Percentiles rank a stretch among this genome's conserved stretches.
phyloP scores from a whole-genome alignment of 2,888 invertebrate species.

The Ecliptopera silaceata region DNA sequence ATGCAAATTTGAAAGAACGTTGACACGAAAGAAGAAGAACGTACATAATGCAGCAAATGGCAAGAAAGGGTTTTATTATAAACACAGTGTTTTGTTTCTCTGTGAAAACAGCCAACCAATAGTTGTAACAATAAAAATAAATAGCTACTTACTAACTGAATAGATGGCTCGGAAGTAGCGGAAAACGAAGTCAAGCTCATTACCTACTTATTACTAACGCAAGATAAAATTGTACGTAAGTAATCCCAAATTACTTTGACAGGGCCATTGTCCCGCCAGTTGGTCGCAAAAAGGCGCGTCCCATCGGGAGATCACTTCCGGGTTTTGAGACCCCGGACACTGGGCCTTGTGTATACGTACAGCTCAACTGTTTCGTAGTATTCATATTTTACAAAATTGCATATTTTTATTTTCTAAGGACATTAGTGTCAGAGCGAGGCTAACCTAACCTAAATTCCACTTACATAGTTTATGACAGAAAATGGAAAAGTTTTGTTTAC shows the following conservation, averaged over 20 bases:
- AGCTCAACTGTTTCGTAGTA: not conserved
- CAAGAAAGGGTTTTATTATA: too few relatives aligned
- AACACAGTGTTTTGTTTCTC: not conserved
- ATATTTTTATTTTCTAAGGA: too few relatives aligned
- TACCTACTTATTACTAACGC: slow-evolving; percentile 8
- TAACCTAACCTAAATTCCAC: too few relatives aligned
- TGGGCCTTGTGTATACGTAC: slow-evolving; percentile 2
- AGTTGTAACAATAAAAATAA: too few relatives aligned
- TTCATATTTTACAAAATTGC: not conserved
- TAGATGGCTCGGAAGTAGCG: not conserved
- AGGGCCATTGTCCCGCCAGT: slow-evolving; percentile 22
- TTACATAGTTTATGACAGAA: too few relatives aligned
- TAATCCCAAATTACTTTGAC: slow-evolving; percentile 23
- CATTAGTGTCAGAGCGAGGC: too few relatives aligned
- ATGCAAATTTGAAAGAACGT: too few relatives aligned
- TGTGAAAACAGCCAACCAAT: not conserved
- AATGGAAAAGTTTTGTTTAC: too few relatives aligned
- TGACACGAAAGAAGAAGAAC: too few relatives aligned
- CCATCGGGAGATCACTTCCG: slow-evolving; percentile 14
- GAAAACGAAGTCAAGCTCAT: slow-evolving; percentile 13
- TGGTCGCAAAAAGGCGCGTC: slow-evolving; percentile 21
- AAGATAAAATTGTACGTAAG: slow-evolving; percentile 18
- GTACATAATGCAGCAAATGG: too few relatives aligned
- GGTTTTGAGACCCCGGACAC: slow-evolving; percentile 7
- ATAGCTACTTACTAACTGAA: not conserved